phyloP scores from a whole-genome alignment of 1,140 invertebrate genomes.

The Portunus trituberculatus region DNA sequence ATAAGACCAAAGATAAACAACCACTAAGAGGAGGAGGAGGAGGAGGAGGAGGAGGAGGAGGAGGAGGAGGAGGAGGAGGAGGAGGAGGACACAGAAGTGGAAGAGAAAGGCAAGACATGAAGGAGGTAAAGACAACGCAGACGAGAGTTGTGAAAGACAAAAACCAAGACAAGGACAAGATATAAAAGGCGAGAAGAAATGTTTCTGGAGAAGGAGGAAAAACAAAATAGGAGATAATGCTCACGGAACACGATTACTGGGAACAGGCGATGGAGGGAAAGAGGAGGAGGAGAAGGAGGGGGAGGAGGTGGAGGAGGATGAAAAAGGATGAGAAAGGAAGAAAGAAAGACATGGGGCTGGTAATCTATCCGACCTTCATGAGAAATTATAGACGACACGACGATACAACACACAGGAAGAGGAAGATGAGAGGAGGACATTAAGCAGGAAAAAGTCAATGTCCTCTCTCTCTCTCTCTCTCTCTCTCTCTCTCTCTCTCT shows the following conservation, averaged over 20 bases:
- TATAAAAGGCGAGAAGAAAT: neutral
- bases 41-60: neutral
- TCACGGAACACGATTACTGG: neutral
- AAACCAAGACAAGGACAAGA: neutral
- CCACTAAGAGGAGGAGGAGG: neutral
- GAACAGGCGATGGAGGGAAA: neutral
- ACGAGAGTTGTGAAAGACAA: neutral
- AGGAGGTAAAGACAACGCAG: neutral
- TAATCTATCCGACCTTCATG: no score
- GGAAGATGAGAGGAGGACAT: no score
- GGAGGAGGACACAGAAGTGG: neutral
- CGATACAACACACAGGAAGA: no score
- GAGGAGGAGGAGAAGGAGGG: neutral
- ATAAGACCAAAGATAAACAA: constrained; percentile 13
- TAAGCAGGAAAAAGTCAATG: no score
- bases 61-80: no score
- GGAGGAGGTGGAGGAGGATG: neutral
- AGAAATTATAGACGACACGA: no score
- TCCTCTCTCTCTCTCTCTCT: no score
- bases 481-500: no score
- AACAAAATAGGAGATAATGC: neutral
- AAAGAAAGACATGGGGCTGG: neutral
- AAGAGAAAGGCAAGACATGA: neutral
- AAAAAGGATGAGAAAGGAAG: neutral
- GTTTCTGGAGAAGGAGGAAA: neutral